Evolutionary conservation across 1,140 invertebrate genomes (phyloP).

Genomic region (Drosophila nigromelanica): DNA sequence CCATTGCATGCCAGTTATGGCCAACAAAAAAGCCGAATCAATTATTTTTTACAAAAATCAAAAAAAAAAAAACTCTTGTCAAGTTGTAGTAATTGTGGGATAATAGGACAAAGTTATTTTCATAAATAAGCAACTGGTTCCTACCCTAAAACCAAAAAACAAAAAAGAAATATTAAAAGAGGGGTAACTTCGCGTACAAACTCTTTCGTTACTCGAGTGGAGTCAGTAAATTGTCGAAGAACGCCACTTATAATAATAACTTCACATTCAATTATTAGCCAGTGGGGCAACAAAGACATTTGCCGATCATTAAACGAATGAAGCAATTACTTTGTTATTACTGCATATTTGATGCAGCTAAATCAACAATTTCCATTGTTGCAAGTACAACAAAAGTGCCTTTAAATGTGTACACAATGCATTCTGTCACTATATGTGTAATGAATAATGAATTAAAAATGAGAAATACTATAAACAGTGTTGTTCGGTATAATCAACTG

Average conservation of each 20-base stretch:
- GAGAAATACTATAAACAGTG: no score
- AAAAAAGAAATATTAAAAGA: conserved; percentile 7
- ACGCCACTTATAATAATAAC: conserved; percentile 49
- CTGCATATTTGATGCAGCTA: conserved; percentile 64
- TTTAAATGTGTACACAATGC: background rate
- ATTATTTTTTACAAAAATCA: background rate
- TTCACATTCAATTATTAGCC: conserved; percentile 68
- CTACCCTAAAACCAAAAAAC: background rate
- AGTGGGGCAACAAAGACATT: conserved; percentile 53
- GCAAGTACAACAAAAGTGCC: background rate
- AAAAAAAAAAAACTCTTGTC: conserved; percentile 11
- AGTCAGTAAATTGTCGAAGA: conserved; percentile 48
- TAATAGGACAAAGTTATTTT: conserved; percentile 48
- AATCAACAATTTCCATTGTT: conserved; percentile 42
- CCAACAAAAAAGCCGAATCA: background rate
- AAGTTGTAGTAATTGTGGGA: conserved; percentile 44
- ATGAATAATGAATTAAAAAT: no score
- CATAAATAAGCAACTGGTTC: conserved; percentile 40
- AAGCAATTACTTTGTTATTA: conserved; percentile 69
- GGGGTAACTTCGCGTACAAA: no score
- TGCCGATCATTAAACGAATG: conserved; percentile 75
- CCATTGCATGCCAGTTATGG: conserved; percentile 47
- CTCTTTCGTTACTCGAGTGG: background rate
- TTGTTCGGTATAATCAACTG: no score
- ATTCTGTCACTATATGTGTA: no score